These are phyloP conservation scores for Cuniculus paca DNA, from an alignment of 2,797 vertebrate genomes.

Conservation along the genomic window DNA sequence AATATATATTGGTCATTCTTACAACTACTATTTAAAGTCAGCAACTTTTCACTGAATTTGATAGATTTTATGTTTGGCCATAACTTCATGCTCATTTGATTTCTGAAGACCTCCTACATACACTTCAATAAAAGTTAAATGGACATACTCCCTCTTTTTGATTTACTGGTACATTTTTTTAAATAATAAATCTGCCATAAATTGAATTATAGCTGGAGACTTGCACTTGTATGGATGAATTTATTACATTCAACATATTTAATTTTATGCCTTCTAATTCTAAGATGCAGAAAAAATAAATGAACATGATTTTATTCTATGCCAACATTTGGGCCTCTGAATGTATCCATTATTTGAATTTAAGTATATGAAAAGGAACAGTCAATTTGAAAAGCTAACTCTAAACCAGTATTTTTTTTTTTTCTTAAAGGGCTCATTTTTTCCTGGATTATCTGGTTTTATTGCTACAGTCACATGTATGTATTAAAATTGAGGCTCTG, in stretches of 20 bases:
- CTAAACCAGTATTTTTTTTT: conserved; percentile 77
- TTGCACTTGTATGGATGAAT: conserved; percentile 93
- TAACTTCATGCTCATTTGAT: conserved; percentile 94
- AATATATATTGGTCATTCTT: conserved; percentile 97
- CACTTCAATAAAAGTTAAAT: conserved; percentile 96
- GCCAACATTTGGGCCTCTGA: conserved; percentile 88
- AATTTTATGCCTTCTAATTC: conserved; percentile 92
- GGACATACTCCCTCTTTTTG: conserved; percentile 93
- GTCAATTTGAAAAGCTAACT: conserved; percentile 79
- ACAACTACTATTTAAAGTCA: conserved; percentile 95
- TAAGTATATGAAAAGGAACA: conserved; percentile 81
- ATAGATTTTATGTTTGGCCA: conserved; percentile 93
- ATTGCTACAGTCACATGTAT: conserved; percentile 73
- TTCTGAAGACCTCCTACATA: conserved; percentile 93
- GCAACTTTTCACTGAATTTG: conserved; percentile 92
- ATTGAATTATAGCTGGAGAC: conserved; percentile 90
- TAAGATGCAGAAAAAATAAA: conserved; percentile 93
- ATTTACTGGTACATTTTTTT: conserved; percentile 94
- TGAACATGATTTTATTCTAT: conserved; percentile 92
- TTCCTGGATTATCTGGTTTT: conserved; percentile 82
- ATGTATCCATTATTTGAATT: conserved; percentile 86
- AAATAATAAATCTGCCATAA: conserved; percentile 91
- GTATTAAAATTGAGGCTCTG: conserved; percentile 69
- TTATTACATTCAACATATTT: conserved; percentile 92
- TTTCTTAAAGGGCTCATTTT: conserved; percentile 80